Evolutionary conservation across 2,888 invertebrate genomes (phyloP).

Genomic region (Ochropleura leucogaster): DNA sequence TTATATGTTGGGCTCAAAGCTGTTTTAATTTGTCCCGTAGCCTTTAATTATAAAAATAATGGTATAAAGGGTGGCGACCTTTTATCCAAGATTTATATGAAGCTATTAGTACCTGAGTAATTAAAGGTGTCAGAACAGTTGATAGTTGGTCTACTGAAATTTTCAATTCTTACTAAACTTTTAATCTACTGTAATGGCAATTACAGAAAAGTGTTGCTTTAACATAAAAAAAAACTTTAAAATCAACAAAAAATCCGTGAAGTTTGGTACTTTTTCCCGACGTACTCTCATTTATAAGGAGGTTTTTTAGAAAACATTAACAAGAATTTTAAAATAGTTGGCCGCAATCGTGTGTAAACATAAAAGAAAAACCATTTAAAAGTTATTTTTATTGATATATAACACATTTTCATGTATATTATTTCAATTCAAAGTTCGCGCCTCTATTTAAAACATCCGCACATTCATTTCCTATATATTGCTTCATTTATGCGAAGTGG

Average conservation of each 20-base stretch:
- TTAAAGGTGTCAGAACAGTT: constrained; percentile 10
- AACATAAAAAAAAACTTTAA: too few relatives aligned
- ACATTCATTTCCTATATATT: background rate
- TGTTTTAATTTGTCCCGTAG: constrained; percentile 39
- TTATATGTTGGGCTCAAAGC: constrained; percentile 29
- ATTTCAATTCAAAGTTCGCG: background rate
- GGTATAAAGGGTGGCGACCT: constrained; percentile 15
- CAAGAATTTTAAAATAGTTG: background rate
- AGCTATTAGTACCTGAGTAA: constrained; percentile 19
- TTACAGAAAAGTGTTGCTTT: background rate
- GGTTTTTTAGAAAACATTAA: background rate
- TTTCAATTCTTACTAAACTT: too few relatives aligned
- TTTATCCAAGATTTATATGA: constrained; percentile 14
- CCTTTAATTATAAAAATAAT: constrained; percentile 46
- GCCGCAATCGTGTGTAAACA: too few relatives aligned
- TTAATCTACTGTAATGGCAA: too few relatives aligned
- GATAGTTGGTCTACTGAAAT: background rate
- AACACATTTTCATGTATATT: background rate
- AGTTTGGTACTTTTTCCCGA: background rate
- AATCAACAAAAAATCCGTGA: background rate
- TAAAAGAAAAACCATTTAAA: too few relatives aligned
- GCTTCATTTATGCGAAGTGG: constrained; percentile 1
- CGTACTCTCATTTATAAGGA: background rate
- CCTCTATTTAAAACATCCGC: background rate
- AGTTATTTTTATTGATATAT: too few relatives aligned